Conservation (phyloP, 1,140 invertebrate species). For the Brachionus rubens region DNA sequence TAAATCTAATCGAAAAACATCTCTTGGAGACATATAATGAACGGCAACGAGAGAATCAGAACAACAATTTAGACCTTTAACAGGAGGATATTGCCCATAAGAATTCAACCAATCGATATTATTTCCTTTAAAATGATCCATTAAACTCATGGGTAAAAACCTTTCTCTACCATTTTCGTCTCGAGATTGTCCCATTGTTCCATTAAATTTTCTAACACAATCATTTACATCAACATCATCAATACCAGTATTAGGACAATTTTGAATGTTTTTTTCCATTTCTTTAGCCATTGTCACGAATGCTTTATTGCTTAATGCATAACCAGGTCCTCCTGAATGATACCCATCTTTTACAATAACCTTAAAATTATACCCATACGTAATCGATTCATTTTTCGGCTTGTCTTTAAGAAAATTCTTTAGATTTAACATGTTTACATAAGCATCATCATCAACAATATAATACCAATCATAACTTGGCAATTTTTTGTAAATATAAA, state of each 20-base stretch:
- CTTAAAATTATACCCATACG: constrained; percentile 37
- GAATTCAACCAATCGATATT: neutral
- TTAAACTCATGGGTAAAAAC: constrained; percentile 28
- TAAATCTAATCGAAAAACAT: neutral
- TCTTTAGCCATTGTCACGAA: neutral
- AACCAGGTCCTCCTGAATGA: constrained; percentile 51
- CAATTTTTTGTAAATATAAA: constrained; percentile 61
- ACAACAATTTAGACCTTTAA: neutral
- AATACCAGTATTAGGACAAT: neutral
- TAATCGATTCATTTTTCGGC: constrained; percentile 49
- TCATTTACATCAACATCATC: neutral
- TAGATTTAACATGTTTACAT: constrained; percentile 64
- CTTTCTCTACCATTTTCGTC: constrained; percentile 15
- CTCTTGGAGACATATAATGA: constrained; percentile 10
- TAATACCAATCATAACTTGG: constrained; percentile 62
- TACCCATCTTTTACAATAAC: constrained; percentile 12
- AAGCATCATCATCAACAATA: constrained; percentile 91
- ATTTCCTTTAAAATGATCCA: constrained; percentile 15
- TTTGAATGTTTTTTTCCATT: neutral
- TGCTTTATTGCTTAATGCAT: constrained; percentile 52
- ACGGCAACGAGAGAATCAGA: neutral
- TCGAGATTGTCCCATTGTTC: neutral
- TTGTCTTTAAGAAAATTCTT: constrained; percentile 53
- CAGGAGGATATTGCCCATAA: neutral
- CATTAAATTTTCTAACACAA: constrained; percentile 20